Conservation (phyloP, 2,888 invertebrate genomes). For the Hypselothyrea guttata region DNA sequence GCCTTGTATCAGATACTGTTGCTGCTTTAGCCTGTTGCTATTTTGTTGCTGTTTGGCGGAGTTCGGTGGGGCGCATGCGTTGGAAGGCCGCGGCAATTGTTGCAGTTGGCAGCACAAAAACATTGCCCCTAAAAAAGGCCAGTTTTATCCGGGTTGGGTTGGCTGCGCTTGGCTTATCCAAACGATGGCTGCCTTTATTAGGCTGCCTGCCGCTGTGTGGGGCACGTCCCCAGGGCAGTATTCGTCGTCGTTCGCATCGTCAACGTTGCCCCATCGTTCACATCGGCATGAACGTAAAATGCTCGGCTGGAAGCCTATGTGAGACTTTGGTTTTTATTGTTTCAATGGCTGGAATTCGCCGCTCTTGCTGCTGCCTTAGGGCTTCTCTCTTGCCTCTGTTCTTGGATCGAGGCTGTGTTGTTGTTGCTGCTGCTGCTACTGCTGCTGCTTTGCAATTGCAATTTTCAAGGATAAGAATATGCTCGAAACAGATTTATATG, state of each 20-base stretch:
- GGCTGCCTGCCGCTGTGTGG: constrained; percentile 47
- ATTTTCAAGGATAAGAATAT: constrained; percentile 77
- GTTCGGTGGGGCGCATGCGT: constrained; percentile 58
- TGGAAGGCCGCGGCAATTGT: constrained; percentile 65
- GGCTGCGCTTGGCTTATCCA: constrained; percentile 61
- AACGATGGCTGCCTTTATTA: constrained; percentile 49
- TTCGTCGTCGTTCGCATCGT: constrained; percentile 22
- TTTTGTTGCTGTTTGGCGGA: constrained; percentile 45
- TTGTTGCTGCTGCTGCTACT: constrained; percentile 32
- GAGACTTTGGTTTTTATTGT: constrained; percentile 47
- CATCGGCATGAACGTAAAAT: constrained; percentile 17
- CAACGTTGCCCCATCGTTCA: constrained; percentile 14
- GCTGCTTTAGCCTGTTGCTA: constrained; percentile 67
- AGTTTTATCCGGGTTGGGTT: constrained; percentile 54
- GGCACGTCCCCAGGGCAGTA: constrained; percentile 56
- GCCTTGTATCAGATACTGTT: constrained; percentile 18
- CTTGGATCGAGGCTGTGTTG: constrained; percentile 18
- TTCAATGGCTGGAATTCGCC: constrained; percentile 56
- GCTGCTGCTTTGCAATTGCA: constrained; percentile 66
- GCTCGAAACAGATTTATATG: constrained; percentile 72
- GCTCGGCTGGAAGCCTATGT: constrained; percentile 55
- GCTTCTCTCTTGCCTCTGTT: constrained; percentile 2
- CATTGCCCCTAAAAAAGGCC: constrained; percentile 63
- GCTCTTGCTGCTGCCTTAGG: constrained; percentile 21
- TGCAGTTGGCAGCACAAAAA: constrained; percentile 60